Percentiles rank a stretch among this genome's conserved stretches.
Evolutionary conservation across 2,113 vertebrate species (phyloP).

Genomic region (Galbula dea): DNA sequence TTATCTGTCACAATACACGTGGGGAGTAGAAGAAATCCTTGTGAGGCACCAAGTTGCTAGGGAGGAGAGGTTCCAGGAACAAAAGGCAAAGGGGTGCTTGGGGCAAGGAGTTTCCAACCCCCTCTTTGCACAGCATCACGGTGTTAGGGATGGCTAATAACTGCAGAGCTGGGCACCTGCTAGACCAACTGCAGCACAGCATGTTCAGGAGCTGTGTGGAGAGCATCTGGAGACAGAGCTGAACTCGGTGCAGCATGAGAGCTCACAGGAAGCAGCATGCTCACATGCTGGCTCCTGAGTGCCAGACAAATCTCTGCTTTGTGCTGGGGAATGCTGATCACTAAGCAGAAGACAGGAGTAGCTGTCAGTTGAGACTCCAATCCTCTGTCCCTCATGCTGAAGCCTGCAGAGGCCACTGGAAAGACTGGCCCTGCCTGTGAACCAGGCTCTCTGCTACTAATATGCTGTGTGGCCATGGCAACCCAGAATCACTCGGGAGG

Average conservation of each 20-base stretch:
- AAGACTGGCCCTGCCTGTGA: not conserved
- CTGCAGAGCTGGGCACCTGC: not conserved
- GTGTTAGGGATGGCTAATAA: not conserved
- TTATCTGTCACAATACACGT: not conserved
- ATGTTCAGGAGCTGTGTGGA: not conserved
- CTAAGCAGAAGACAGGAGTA: not conserved
- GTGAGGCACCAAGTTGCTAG: not conserved
- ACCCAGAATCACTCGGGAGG: not conserved
- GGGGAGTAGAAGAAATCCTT: not conserved
- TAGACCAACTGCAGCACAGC: not conserved
- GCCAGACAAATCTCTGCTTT: not conserved
- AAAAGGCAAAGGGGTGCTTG: not conserved
- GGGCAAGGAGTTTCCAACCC: not conserved
- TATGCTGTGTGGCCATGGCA: not conserved
- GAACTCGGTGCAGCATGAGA: not conserved
- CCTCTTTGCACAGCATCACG: not conserved
- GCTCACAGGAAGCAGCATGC: not conserved
- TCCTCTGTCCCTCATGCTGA: not conserved
- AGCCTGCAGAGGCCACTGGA: not conserved
- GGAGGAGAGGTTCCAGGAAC: not conserved
- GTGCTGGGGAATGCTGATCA: not conserved
- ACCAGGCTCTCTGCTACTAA: not conserved
- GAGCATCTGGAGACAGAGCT: not conserved
- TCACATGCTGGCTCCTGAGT: fast-evolving
- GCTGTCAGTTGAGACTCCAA: no score